Evolutionary conservation across 2,888 invertebrate genomes (phyloP), one percentile per base, ranked within the genome.

Genomic region (Glaucopsyche alexis): DNA sequence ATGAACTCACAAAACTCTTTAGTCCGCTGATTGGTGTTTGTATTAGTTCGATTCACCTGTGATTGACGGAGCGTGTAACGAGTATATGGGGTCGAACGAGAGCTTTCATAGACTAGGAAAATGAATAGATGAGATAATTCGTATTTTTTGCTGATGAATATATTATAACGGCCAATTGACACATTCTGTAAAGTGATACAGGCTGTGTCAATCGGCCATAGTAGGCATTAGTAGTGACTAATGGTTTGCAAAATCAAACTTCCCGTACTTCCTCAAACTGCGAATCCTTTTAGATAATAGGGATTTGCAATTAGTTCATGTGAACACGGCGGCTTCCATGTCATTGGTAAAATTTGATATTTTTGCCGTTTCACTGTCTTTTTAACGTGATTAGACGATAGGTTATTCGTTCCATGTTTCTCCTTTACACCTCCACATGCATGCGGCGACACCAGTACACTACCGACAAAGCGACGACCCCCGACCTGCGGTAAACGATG

Each of bases 1-100:
- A 38, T 38, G 29, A 29, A 13, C 72, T 64, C 64, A 75, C 87
- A 87, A 84, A 84, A 85, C 83, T 87, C 85, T 84, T 85, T 85
- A 82, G 85, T 84, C 79, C 79, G 87, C 87, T 91, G 91, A 91
- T 91, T 91, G 86, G 86, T 89, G 91, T 90, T 91, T 91, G 90
- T 91, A 91, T 7, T 60, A 88, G 88, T 87, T 91, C 87, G 83
- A 87, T 88, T 87, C 88, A 89, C 67, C 67, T n/a, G 77, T 90
- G 91, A 90, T 89, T 91, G 91, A 90, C 91, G 83, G 79, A 76
- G 78, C 83, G 80, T 87, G 81, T 90, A 91, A 91, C 90, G 90
- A 91, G 88, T 89, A 86, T 84, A 78, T 79, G 77, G 83, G 80
- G 78, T 79, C 81, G 79, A 83, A 83, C 80, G 82, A 78, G 82